Evolutionary conservation across 2,113 vertebrate species (phyloP), one percentile per base, ranked within the genome.

Genomic region (Neogale vison): DNA sequence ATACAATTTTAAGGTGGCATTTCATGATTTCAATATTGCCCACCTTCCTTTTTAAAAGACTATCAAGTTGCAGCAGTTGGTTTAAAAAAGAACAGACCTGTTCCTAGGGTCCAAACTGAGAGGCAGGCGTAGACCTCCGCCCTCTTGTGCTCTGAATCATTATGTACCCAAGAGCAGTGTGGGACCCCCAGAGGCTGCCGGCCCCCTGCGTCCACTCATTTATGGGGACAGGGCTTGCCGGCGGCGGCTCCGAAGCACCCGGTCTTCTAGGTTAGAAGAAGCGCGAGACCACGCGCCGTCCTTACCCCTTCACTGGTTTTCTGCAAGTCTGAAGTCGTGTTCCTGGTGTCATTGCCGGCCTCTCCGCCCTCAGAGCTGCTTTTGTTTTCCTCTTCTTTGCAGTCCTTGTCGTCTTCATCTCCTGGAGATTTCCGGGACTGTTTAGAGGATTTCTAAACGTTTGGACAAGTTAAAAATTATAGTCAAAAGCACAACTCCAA

Each of bases 371-470:
- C 99, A 21, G 99, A 99, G 94, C 99, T 99, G 83, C 99, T 99
- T 99, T 99, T 99, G 98, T 99, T 99, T 97, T 99, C 99, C n/a
- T 99, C 99, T 88, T 99, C 99, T 99, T 99, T 99, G 97, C 99
- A 99, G 74, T 99, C 99, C 98, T 99, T 99, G 96, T 99, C 99
- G 98, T 99, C 99, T 97, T 99, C 99, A 65, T 99, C 99, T 97
- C 98, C 99, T 76, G 99, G 99, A 93, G 99, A 99, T 98, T 99
- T 99, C 99, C 99, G 99, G 85, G 99, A 99, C 98, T 99, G 99
- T 98, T 99, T 99, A 83, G 99, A 99, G 86, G 99, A 99, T 98
- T 99, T 99, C 99, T 99, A 97, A 96, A 97, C 92, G 95, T 97
- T 93, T 95, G 86, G 95, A 97, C 61, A 96, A 98, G 77, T 96